Base-by-base conservation (phyloP, 2,888 invertebrate species). In the Euclidia mi region DNA sequence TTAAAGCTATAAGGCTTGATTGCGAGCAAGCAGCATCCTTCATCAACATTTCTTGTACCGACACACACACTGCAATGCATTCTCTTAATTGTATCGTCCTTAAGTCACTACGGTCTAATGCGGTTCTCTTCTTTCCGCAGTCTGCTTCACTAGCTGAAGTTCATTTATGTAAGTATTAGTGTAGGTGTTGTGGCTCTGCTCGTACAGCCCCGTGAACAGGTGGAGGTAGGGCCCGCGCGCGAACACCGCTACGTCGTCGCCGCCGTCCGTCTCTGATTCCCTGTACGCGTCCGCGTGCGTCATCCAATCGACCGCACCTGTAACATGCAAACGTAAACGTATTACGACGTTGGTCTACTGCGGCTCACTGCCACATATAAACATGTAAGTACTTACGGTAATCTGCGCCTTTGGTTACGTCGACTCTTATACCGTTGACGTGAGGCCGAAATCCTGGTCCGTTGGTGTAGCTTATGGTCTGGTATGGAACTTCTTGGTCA, bases 101-200 rank as follows among this genome's bases (percentile, higher is more conserved):
- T n/a, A n/a, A n/a, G n/a, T n/a, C n/a, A n/a, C n/a, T n/a, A n/a
- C n/a, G n/a, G n/a, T n/a, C n/a, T n/a, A n/a, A n/a, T n/a, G n/a
- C n/a, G n/a, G n/a, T n/a, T n/a, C n/a, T n/a, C n/a, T n/a, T n/a
- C n/a, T n/a, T n/a, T n/a, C n/a, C n/a, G n/a, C n/a, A n/a, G n/a
- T n/a, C n/a, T n/a, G n/a, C n/a, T n/a, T n/a, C n/a, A n/a, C n/a
- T n/a, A n/a, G n/a, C n/a, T n/a, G n/a, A n/a, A n/a, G n/a, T n/a
- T n/a, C n/a, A n/a, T n/a, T n/a, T n/a, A n/a, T n/a, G 82, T 96
- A 97, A n/a, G 94, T 95, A 92, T 97, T 96, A 46, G 96, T 96
- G 87, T 97, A 96, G n/a, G 98, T 96, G 65, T 98, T 96, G 79
- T 96, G 96, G 81, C 96, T 96, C 91, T 98, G 97, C 81, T 98